Base-by-base conservation (phyloP, 2,888 invertebrate genomes). In the Onchidella celtica region DNA sequence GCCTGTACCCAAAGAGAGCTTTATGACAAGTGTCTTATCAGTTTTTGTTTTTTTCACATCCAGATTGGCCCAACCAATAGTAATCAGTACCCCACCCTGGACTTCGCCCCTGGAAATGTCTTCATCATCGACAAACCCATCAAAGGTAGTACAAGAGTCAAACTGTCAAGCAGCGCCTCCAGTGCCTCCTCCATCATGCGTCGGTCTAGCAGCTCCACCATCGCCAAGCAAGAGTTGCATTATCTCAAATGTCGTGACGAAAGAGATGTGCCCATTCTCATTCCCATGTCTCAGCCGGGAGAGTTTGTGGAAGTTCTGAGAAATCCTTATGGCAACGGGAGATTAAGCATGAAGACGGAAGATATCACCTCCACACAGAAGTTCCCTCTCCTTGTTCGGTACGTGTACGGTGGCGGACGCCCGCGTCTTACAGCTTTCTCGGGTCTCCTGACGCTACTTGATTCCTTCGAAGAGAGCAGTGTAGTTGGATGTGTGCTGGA, bases 181-280 rank as follows among this genome's bases (percentile, higher is more conserved):
- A 57, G 32, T 61, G 36, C 59, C 29, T 72, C 63, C n/a, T n/a
- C 29, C 27, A 17, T 69, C 29, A 24, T 55, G 34, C 79, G 70
- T 24, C 17, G n/a, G 27, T 2, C 70, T 14, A 36, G 69, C 11
- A 40, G 70, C 17, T 79, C 61, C 57, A 38, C n/a, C n/a, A 36
- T 27, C 24, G 27, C 47, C 27, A 34, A 40, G 27, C 77, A 78
- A 47, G 82, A 82, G 77, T 40, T 85, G 24, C 85, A 85, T 27
- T 88, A 88, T 77, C 83, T 88, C 4, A 88, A 88, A 81, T 89
- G 89, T 66, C 84, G 87, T 14, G 89, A 89, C 70, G 89, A 89
- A 40, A 87, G 88, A 65, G 86, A 89, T 70, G 84, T 84, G 32
- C 77, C 84, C 17, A 85, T 89, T 21, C 74, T 89, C 9, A 85